A percentile compares a stretch with the other conserved stretches of the same genome.
phyloP scores from a whole-genome alignment of 1,140 invertebrate species.

The Magallana ariakensis region DNA sequence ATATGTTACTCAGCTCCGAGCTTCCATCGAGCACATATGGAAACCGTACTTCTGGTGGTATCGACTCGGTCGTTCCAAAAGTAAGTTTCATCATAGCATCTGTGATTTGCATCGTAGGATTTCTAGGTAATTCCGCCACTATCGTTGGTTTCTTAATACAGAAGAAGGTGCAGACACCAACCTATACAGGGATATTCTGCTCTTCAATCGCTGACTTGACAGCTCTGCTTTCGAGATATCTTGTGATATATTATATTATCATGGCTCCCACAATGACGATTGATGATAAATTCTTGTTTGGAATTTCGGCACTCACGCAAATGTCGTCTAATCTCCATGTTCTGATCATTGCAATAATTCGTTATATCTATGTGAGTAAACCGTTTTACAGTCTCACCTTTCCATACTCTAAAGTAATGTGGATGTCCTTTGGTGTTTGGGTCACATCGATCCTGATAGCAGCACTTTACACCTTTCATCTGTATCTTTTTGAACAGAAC shows the following conservation, averaged over 20 bases:
- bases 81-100: background rate
- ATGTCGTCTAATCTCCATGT: background rate
- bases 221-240: background rate
- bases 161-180: background rate
- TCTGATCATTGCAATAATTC: background rate
- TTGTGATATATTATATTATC: background rate
- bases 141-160: background rate
- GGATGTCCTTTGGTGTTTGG: background rate
- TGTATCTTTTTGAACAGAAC: background rate
- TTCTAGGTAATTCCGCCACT: background rate
- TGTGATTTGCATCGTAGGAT: background rate
- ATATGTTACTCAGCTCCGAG: too few relatives aligned
- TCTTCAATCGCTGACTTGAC: background rate
- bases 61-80: too few relatives aligned
- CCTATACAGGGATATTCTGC: background rate
- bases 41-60: too few relatives aligned
- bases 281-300: background rate
- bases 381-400: background rate
- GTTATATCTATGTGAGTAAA: constrained; percentile 2
- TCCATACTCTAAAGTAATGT: background rate
- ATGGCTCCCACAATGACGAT: too few relatives aligned
- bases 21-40: too few relatives aligned
- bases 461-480: background rate
- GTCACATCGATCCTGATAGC: background rate
- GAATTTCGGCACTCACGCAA: background rate